Base-by-base conservation (phyloP, 2,113 vertebrate species). In the Megatriorchis doriae region DNA sequence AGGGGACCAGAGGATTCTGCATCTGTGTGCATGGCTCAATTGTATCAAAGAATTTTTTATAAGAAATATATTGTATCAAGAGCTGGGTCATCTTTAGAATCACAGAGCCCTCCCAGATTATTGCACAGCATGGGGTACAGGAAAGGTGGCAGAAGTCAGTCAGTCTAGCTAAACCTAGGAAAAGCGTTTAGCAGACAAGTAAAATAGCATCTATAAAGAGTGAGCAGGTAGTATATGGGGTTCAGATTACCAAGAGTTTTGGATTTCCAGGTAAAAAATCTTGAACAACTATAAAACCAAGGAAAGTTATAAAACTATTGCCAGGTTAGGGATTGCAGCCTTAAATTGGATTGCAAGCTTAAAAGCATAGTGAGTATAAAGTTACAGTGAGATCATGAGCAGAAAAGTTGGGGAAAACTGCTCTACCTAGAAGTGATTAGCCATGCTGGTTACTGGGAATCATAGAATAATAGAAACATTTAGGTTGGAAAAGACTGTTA, bases 211-310 rank as follows among this genome's bases (percentile, higher is more conserved):
- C 16, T 65, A 9, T 40, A 45, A 73, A 53, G 6, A 45, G 31
- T 1, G 9, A 45, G 16, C 14, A 42, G 15, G 40, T 5, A 52
- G 21, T 3, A 47, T 4, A 15, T 0, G 0, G 8, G 7, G 4
- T 88, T n/a, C 23, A 53, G 48, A 27, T 53, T 43, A 43, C 42
- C 11, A 48, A 27, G 4, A 38, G 12, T 20, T 1, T 16, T 68
- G 50, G 15, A 42, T 74, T 85, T 78, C 50, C 15, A 32, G 10
- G 6, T 45, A 25, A 73, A 85, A 87, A 25, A 0, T 22, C 16
- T 48, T 62, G 31, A 89, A 48, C 21, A 34, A 34, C 4, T 47
- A 19, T 15, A 47, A 86, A 67, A 77, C n/a, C 26, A 48, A 48
- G 16, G 7, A 7, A 58, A 62, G 17, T 52, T 91, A 75, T 32